Conservation (phyloP, 1,140 invertebrate genomes). For the Nebria ingens region DNA sequence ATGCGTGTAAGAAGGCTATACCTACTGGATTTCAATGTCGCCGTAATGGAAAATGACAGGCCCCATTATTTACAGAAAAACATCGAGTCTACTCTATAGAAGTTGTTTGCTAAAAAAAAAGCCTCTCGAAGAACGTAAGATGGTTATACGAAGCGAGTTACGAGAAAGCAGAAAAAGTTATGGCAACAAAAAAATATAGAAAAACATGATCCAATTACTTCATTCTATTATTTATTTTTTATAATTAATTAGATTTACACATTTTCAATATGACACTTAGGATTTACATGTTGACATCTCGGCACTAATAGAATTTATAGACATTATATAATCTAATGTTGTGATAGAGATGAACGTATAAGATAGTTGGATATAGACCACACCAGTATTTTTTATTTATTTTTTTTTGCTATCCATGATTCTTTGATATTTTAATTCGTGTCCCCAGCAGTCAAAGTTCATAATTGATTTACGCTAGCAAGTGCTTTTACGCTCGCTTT, state of each 20-base stretch:
- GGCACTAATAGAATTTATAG: no score
- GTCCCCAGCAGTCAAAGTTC: background rate
- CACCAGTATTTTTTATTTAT: background rate
- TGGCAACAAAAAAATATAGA: background rate
- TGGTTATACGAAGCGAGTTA: background rate
- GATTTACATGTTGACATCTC: no score
- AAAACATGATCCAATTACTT: background rate
- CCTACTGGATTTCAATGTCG: no score
- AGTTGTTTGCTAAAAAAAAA: constrained; percentile 12
- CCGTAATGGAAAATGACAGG: constrained; percentile 35
- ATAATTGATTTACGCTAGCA: background rate
- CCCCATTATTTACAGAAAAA: constrained; percentile 36
- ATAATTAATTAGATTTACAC: no score
- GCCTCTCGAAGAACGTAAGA: background rate
- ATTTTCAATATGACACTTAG: no score
- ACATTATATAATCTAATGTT: no score
- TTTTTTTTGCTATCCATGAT: background rate
- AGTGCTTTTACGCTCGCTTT: background rate
- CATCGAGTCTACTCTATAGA: constrained; percentile 32
- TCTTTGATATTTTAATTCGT: background rate
- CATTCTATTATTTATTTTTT: no score
- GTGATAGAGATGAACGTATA: no score
- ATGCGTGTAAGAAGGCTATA: no score
- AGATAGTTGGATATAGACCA: no score
- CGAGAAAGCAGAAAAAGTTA: background rate